Percentiles rank a stretch among this genome's conserved stretches.
Conservation (phyloP, 2,113 vertebrate species). For the Bothrops jararaca region DNA sequence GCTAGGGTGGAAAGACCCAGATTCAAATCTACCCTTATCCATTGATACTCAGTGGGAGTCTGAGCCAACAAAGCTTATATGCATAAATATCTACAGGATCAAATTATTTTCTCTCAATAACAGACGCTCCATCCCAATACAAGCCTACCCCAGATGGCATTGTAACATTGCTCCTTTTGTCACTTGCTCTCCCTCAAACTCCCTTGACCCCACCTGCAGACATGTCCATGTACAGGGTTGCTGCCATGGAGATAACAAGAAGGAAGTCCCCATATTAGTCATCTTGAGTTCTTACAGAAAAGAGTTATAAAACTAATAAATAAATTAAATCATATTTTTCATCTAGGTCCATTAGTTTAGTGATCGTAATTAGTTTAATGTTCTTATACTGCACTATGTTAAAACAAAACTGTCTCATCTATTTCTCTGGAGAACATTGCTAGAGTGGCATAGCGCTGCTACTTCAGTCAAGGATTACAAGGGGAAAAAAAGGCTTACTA, state of each 20-base stretch:
- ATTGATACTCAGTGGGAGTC: neutral
- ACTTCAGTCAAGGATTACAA: neutral
- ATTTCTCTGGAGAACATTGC: neutral
- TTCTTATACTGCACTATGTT: neutral
- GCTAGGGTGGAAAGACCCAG: neutral
- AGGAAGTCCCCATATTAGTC: neutral
- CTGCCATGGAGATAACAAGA: neutral
- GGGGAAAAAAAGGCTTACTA: neutral
- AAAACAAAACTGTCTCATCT: neutral
- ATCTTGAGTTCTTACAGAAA: neutral
- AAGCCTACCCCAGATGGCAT: neutral
- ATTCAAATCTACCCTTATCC: neutral
- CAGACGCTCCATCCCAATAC: neutral
- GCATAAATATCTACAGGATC: neutral
- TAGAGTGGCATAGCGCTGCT: neutral
- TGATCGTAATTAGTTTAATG: neutral
- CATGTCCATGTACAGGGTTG: neutral
- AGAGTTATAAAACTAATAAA: neutral
- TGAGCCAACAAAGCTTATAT: neutral
- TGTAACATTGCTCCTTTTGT: neutral
- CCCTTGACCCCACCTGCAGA: neutral
- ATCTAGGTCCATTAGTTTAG: neutral
- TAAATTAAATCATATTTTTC: neutral
- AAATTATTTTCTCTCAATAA: neutral
- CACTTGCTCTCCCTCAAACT: neutral